Conservation (phyloP, 1,140 invertebrate species). For the Drosophila neocordata region DNA sequence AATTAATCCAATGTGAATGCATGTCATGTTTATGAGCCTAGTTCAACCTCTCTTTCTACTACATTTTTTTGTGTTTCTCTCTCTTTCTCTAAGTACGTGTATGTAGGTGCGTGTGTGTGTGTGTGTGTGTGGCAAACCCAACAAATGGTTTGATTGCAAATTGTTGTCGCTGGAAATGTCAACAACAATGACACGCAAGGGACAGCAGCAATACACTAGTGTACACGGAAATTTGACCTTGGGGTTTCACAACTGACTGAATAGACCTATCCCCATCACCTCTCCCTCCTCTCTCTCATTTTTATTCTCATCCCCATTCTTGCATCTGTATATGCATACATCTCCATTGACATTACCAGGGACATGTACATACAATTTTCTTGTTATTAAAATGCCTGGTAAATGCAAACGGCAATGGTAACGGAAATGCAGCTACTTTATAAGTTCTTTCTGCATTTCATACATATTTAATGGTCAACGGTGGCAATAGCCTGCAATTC, state of each 20-base stretch:
- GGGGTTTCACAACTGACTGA: slow-evolving; percentile 29
- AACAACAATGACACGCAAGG: slow-evolving; percentile 69
- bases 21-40: slow-evolving; percentile 74
- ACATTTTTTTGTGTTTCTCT: slow-evolving; percentile 1
- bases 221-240: slow-evolving; percentile 52
- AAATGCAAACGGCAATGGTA: slow-evolving; percentile 29
- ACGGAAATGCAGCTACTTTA: slow-evolving; percentile 66
- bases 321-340: neutral
- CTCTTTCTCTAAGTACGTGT: slow-evolving; percentile 1
- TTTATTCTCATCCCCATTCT: neutral
- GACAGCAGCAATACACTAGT: slow-evolving; percentile 36
- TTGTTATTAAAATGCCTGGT: slow-evolving; percentile 43
- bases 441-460: slow-evolving; percentile 37
- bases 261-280: neutral
- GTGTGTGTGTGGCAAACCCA: slow-evolving; percentile 29
- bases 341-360: slow-evolving; percentile 8
- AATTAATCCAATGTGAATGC: slow-evolving; percentile 77
- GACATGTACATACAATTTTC: slow-evolving; percentile 41
- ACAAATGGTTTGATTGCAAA: slow-evolving; percentile 78
- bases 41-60: slow-evolving; percentile 25
- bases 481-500: slow-evolving; percentile 44
- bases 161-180: slow-evolving; percentile 76
- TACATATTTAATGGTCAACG: slow-evolving; percentile 67
- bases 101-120: neutral
- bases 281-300: neutral